Evolutionary conservation across 2,888 invertebrate species (phyloP), one percentile per base, ranked within the genome.

Genomic region (Parasteatoda lunata): DNA sequence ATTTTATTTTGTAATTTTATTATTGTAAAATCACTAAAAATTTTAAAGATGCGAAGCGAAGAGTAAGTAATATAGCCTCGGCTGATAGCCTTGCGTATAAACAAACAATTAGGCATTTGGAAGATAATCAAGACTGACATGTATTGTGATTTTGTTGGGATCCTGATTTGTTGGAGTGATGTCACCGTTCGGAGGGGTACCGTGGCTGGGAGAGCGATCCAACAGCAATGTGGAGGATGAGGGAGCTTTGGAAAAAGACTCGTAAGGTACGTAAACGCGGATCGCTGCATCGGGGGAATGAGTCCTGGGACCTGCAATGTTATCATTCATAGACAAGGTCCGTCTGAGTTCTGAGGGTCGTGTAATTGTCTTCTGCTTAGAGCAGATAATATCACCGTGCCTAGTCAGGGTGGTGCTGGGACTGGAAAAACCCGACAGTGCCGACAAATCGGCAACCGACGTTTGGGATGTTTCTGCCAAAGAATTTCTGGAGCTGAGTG

Each of bases 381-480:
- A 80, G 15, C 86, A 86, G 7, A 65, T 66, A 52, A 70, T 73
- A 65, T 79, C 88, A 59, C 84, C 85, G 30, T 89, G 86, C 51
- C 89, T 89, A 71, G 89, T 90, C 80, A 90, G 73, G 49, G 90
- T 90, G 51, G 89, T 89, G 75, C 88, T 69, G 94, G 92, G 89
- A 51, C 89, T 89, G 59, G 86, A 87, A 85, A 89, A 89, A 4
- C 87, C 89, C 66, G 89, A 92, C 92, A 96, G 95, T 89, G 96
- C 95, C 90, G 95, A 95, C 86, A 96, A 93, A 91, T 96, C 96
- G 0, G 96, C 96, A 0, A 96, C 96, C 77, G 96, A 96, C 52
- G 96, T 96, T 78, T 96, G 95, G 90, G 96, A 96, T 47, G 96
- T 96, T 91, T 96, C 96, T 30, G 96, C 96, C 88, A 96, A 93